Evolutionary conservation across 2,888 invertebrate genomes (phyloP).

Genomic region (Megastigmus dorsalis): DNA sequence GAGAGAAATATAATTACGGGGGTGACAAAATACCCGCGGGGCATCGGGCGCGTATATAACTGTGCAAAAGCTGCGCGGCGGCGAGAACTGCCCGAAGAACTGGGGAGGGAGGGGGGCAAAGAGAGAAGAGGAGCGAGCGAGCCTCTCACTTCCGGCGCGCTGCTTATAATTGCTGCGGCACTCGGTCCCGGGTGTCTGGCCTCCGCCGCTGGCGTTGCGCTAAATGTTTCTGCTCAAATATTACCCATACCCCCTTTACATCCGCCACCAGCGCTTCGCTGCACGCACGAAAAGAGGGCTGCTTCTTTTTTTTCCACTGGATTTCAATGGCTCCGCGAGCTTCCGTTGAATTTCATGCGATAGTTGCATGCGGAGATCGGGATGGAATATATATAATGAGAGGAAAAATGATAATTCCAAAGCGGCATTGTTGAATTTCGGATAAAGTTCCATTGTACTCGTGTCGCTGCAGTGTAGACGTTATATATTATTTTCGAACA

Average conservation of each 20-base stretch:
- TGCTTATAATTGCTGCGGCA: constrained; percentile 68
- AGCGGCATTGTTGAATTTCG: no score
- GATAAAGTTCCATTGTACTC: no score
- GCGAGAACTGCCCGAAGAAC: constrained; percentile 43
- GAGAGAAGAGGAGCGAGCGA: constrained; percentile 28
- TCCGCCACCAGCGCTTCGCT: background rate
- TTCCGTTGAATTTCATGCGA: constrained; percentile 9
- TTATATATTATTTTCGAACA: no score
- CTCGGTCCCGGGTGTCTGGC: constrained; percentile 60
- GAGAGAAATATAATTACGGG: constrained; percentile 48
- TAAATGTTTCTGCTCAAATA: constrained; percentile 64
- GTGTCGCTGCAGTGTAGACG: no score
- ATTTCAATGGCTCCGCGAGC: background rate
- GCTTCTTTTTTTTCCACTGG: background rate
- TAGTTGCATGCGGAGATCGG: no score
- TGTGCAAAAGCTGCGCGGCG: background rate
- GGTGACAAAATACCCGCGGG: constrained; percentile 7
- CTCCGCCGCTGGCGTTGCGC: constrained; percentile 62
- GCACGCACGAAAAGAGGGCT: background rate
- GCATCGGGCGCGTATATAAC: background rate
- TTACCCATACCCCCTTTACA: constrained; percentile 7
- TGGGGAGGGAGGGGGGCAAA: constrained; percentile 31
- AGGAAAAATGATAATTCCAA: background rate
- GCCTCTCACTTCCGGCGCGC: constrained; percentile 67
- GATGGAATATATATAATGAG: no score